A percentile compares a stretch with the other conserved stretches of the same genome.
Evolutionary conservation across 2,888 invertebrate species (phyloP).

Genomic region (Cheilosia pagana): DNA sequence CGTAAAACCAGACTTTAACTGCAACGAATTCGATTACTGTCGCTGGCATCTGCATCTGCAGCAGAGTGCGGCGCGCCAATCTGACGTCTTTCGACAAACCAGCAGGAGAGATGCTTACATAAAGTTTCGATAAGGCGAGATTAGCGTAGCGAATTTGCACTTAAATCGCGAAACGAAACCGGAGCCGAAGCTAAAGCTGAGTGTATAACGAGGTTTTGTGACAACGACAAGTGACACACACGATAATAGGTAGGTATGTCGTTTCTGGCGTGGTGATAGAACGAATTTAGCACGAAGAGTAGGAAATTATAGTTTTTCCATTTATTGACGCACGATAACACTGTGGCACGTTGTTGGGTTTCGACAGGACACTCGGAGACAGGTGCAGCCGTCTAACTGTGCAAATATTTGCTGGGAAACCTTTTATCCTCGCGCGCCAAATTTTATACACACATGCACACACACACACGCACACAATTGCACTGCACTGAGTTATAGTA

Average conservation of each 20-base stretch:
- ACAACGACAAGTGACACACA: background rate
- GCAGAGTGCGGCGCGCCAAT: background rate
- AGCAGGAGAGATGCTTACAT: conserved; percentile 4
- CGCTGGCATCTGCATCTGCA: background rate
- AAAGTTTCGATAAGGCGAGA: conserved; percentile 66
- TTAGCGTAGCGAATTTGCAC: conserved; percentile 71
- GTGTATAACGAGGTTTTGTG: background rate
- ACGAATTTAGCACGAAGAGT: background rate
- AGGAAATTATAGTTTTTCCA: background rate
- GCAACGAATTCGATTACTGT: conserved; percentile 60
- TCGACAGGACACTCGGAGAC: conserved; percentile 25
- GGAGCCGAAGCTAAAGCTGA: conserved; percentile 50
- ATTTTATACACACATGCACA: conserved; percentile 46
- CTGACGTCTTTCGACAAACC: conserved; percentile 1
- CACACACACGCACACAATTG: conserved; percentile 17
- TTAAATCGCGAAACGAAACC: conserved; percentile 70
- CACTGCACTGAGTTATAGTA: conserved; percentile 9
- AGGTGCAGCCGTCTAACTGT: conserved; percentile 59
- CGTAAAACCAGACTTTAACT: conserved; percentile 55
- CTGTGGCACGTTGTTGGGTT: conserved; percentile 6
- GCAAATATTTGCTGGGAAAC: conserved; percentile 53
- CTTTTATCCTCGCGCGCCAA: conserved; percentile 73
- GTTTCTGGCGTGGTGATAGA: conserved; percentile 35
- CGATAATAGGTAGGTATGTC: conserved; percentile 42
- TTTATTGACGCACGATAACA: conserved; percentile 5